Evolutionary conservation across 2,113 vertebrate species (phyloP).

Genomic region (Gila orcuttii): DNA sequence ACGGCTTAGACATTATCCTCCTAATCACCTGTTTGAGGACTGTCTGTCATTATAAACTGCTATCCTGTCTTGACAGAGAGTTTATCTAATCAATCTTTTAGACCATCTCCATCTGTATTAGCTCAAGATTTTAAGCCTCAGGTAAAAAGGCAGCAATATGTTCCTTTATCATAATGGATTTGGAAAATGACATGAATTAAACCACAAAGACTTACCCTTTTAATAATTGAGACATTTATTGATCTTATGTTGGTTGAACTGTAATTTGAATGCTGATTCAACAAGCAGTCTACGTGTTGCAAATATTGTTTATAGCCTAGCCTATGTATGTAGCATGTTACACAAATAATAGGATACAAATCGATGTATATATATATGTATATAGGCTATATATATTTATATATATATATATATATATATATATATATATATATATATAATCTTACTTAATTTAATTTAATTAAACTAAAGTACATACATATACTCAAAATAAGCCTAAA

Average conservation of each 20-base stretch:
- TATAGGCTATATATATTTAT: too few species aligned
- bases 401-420: too few species aligned
- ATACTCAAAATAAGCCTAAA: too few species aligned
- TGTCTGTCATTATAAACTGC: slow-evolving; percentile 19
- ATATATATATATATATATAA: too few species aligned
- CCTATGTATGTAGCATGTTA: background rate
- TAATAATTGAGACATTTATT: background rate
- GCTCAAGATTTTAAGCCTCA: background rate
- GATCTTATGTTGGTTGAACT: background rate
- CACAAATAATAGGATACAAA: background rate
- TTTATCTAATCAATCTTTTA: background rate
- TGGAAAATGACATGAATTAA: background rate
- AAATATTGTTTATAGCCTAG: background rate
- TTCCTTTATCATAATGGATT: slow-evolving; percentile 18
- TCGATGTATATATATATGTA: background rate
- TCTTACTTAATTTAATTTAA: too few species aligned
- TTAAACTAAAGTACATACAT: too few species aligned
- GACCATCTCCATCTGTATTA: background rate
- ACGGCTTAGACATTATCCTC: slow-evolving; percentile 1
- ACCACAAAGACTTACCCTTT: background rate
- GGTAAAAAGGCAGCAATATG: background rate
- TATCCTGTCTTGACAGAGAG: background rate
- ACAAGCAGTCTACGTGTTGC: background rate
- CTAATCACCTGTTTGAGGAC: slow-evolving; percentile 33
- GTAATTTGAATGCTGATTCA: background rate